A percentile compares a stretch with the other conserved stretches of the same genome.
phyloP scores from a whole-genome alignment of 2,113 vertebrate species.

The Prunella himalayana region DNA sequence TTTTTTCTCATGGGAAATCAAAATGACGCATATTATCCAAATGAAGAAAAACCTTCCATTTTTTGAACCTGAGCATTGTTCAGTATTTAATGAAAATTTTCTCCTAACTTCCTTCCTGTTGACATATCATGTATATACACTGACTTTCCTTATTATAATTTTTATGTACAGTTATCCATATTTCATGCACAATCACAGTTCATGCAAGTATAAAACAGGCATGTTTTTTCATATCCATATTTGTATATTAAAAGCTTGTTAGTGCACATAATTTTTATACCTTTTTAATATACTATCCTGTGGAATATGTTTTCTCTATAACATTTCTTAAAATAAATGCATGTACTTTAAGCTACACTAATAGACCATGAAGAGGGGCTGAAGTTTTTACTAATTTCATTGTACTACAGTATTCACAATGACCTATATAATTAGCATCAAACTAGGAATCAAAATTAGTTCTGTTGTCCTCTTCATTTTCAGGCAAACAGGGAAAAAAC shows the following conservation, averaged over 20 bases:
- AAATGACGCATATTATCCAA: background rate
- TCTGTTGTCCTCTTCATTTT: background rate
- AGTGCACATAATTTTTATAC: background rate
- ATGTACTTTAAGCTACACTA: background rate
- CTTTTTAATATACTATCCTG: background rate
- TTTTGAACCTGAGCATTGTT: background rate
- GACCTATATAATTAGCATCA: background rate
- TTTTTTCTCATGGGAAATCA: background rate
- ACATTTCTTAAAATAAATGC: background rate
- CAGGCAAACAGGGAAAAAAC: background rate
- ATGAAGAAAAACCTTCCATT: background rate
- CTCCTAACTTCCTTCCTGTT: background rate
- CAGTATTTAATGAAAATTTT: background rate
- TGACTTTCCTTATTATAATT: background rate
- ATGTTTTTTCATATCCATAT: background rate
- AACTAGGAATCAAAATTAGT: background rate
- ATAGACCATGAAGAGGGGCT: background rate
- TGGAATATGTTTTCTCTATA: background rate
- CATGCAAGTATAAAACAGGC: background rate
- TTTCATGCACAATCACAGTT: background rate
- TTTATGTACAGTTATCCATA: background rate
- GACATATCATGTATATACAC: fast-evolving
- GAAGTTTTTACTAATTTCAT: background rate
- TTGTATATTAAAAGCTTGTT: background rate
- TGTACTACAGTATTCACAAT: background rate